A percentile compares a stretch with the other conserved stretches of the same genome.
These are phyloP conservation scores for Nesogale talazaci DNA, from an alignment of 2,113 vertebrate genomes.

Conservation along the genomic window DNA sequence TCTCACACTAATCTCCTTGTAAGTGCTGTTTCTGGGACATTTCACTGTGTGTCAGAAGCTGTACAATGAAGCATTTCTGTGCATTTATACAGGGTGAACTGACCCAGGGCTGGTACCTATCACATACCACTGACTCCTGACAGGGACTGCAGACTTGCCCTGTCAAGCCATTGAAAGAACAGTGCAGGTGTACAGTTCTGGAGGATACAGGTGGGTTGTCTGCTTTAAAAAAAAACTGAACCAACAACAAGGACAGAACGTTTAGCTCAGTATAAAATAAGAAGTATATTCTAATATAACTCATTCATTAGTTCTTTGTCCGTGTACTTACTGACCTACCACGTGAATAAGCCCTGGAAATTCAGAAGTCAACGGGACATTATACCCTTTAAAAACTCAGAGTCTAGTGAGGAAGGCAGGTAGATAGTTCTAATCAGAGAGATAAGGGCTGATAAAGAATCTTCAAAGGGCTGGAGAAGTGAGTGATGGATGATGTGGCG, in stretches of 20 bases:
- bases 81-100: background rate
- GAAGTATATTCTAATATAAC: conserved; percentile 4
- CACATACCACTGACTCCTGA: background rate
- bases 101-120: background rate
- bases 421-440: background rate
- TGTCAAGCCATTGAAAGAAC: background rate
- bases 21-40: conserved; percentile 54
- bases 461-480: background rate
- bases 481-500: background rate
- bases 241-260: background rate
- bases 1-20: background rate
- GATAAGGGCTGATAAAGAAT: background rate
- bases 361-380: conserved; percentile 26
- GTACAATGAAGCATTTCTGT: background rate
- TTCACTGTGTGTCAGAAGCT: background rate
- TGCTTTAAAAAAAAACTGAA: background rate
- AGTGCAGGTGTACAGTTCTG: background rate
- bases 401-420: background rate
- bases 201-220: background rate
- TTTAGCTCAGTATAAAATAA: background rate
- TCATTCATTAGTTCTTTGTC: background rate
- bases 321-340: background rate
- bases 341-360: background rate
- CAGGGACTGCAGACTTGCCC: background rate
- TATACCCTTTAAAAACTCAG: background rate